Evolutionary conservation across 2,113 vertebrate species (phyloP).

Genomic region (Micromys minutus): DNA sequence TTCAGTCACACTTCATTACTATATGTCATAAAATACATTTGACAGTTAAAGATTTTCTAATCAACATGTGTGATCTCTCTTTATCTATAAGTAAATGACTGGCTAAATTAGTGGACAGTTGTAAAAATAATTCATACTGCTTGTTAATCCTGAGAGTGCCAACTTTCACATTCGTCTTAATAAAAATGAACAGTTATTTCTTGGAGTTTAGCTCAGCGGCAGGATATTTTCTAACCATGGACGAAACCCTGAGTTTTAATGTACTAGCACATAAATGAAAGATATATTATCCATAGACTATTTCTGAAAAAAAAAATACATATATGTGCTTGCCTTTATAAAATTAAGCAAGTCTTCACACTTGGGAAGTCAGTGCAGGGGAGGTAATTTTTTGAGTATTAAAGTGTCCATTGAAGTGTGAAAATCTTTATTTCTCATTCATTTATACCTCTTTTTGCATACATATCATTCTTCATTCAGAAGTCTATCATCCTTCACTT

Average conservation of each 20-base stretch:
- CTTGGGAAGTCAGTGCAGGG: conserved; percentile 6
- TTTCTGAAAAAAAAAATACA: conserved; percentile 6
- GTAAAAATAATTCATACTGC: background rate
- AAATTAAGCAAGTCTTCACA: background rate
- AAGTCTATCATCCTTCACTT: background rate
- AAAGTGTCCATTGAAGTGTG: background rate
- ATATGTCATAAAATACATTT: background rate
- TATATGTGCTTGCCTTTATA: background rate
- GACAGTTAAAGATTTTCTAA: background rate
- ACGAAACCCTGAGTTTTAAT: too few relatives aligned
- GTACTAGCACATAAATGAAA: background rate
- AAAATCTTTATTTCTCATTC: background rate
- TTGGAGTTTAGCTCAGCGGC: background rate
- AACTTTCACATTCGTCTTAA: background rate
- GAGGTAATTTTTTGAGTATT: background rate
- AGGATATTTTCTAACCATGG: background rate
- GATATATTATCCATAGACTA: background rate
- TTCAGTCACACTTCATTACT: background rate
- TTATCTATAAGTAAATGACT: background rate
- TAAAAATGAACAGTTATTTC: background rate
- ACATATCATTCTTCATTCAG: background rate
- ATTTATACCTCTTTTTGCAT: background rate
- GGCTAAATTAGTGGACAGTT: background rate
- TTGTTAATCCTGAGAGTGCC: background rate
- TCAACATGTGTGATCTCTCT: background rate